A percentile compares a stretch with the other conserved stretches of the same genome.
Conservation (phyloP, 1,140 invertebrate species). For the Neocloeon triangulifer region DNA sequence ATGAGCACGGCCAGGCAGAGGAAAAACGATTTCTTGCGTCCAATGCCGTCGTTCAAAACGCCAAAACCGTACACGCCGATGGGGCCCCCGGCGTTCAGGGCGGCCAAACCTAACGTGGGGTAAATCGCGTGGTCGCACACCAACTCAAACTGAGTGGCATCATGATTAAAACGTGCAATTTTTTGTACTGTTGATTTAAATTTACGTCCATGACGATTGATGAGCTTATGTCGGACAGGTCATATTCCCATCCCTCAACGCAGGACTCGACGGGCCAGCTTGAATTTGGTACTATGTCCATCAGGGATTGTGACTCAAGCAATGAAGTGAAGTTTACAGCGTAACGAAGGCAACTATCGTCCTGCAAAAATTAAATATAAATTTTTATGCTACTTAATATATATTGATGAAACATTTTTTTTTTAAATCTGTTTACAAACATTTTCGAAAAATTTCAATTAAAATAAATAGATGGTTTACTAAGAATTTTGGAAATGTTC, state of each 20-base stretch:
- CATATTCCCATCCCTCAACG: constrained; percentile 57
- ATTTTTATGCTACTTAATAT: no score
- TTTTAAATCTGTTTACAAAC: no score
- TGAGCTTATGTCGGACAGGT: constrained; percentile 36
- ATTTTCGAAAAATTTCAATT: no score
- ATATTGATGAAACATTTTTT: no score
- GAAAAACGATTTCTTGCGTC: constrained; percentile 59
- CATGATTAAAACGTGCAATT: no score
- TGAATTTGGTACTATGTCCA: constrained; percentile 19
- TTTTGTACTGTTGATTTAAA: no score
- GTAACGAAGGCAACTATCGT: constrained; percentile 37
- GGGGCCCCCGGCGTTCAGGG: constrained; percentile 60
- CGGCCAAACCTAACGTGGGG: constrained; percentile 58
- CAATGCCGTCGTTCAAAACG: constrained; percentile 57
- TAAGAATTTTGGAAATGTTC: no score
- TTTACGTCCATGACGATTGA: constrained; percentile 68
- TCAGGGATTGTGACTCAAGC: constrained; percentile 15
- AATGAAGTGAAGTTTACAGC: constrained; percentile 43
- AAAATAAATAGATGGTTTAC: no score
- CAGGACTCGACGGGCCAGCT: constrained; percentile 42
- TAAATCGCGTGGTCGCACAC: constrained; percentile 67
- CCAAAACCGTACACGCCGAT: constrained; percentile 72
- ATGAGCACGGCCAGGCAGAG: constrained; percentile 52
- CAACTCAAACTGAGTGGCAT: constrained; percentile 65
- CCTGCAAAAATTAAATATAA: no score